phyloP scores from a whole-genome alignment of 2,888 invertebrate species.

The Tipula helvola region DNA sequence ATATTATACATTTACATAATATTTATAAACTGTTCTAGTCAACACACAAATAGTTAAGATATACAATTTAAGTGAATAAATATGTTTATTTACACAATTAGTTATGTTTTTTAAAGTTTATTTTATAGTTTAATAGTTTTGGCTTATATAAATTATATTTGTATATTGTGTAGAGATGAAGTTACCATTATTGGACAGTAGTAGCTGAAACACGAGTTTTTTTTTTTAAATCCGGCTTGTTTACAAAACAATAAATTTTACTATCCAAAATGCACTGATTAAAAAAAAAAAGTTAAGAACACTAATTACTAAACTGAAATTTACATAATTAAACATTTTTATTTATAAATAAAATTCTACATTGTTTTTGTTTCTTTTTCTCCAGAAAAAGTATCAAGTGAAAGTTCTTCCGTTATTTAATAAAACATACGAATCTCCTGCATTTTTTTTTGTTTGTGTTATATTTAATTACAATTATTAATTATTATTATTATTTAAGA shows the following conservation, averaged over 20 bases:
- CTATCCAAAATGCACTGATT: neutral
- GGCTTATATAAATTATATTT: neutral
- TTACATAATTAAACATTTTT: neutral
- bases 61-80: neutral
- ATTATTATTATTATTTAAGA: neutral
- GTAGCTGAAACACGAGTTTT: neutral
- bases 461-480: neutral
- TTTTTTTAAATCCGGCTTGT: neutral
- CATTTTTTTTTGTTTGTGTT: neutral
- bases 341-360: neutral
- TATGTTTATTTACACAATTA: neutral
- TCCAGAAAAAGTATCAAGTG: neutral
- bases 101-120: neutral
- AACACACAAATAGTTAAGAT: neutral
- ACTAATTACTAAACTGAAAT: neutral
- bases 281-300: neutral
- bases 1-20: neutral
- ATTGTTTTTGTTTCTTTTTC: neutral
- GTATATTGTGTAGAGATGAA: neutral
- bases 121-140: neutral
- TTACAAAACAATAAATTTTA: neutral
- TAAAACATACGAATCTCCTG: neutral
- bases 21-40: neutral
- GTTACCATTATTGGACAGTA: neutral
- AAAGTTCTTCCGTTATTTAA: neutral